Evolutionary conservation across 2,888 invertebrate species (phyloP).

Genomic region (Leucophenga maculata): DNA sequence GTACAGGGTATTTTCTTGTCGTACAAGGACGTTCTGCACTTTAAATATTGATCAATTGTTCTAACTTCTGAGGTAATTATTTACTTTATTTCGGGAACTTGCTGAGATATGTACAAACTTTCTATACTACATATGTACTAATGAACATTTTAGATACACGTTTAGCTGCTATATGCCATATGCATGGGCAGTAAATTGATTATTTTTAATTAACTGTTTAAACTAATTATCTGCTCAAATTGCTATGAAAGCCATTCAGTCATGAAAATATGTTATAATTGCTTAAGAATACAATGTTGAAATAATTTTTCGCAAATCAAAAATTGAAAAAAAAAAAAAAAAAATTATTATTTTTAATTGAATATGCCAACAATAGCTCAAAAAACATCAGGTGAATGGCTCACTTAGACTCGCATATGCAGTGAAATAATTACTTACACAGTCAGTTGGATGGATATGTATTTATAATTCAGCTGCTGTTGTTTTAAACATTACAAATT

Average conservation of each 20-base stretch:
- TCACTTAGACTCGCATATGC: neutral
- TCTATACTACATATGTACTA: too few relatives aligned
- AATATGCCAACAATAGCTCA: conserved; percentile 18
- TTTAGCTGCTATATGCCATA: too few relatives aligned
- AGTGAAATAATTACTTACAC: neutral
- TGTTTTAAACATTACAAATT: conserved; percentile 65
- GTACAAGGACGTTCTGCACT: too few relatives aligned
- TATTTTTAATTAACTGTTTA: too few relatives aligned
- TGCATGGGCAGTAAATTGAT: too few relatives aligned
- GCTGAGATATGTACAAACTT: too few relatives aligned
- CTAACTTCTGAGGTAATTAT: too few relatives aligned
- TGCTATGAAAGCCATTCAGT: neutral
- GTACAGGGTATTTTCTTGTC: too few relatives aligned
- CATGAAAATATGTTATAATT: conserved; percentile 18
- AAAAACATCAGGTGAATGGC: conserved; percentile 15
- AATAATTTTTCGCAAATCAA: conserved; percentile 8
- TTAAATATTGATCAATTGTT: too few relatives aligned
- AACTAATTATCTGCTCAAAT: too few relatives aligned
- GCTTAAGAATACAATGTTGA: conserved; percentile 25
- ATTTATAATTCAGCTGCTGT: conserved; percentile 49
- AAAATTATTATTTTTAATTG: conserved; percentile 9
- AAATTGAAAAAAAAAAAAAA: neutral
- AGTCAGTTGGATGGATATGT: neutral
- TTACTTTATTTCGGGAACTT: too few relatives aligned
- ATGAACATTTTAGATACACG: too few relatives aligned